Evolutionary conservation across 2,113 vertebrate species (phyloP).

Genomic region (Probosciger aterrimus): DNA sequence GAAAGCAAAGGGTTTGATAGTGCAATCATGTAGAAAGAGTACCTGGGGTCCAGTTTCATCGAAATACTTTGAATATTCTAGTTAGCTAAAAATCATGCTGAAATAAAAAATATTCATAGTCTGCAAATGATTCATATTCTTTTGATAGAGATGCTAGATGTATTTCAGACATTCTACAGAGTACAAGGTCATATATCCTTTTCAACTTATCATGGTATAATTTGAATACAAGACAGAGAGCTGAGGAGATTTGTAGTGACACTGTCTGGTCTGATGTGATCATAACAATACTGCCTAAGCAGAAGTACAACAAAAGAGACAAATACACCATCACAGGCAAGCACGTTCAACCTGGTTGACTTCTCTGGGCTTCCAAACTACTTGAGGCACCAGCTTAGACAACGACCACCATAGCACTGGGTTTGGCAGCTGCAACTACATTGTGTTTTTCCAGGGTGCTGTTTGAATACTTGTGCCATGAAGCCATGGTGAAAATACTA

Average conservation of each 20-base stretch:
- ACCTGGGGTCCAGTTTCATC: neutral
- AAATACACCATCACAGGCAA: neutral
- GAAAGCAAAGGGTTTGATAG: neutral
- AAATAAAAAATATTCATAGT: neutral
- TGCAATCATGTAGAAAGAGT: neutral
- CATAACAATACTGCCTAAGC: neutral
- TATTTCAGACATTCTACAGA: neutral
- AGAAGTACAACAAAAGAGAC: neutral
- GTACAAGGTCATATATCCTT: neutral
- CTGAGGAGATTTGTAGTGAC: neutral
- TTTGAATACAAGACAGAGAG: slow-evolving; percentile 6
- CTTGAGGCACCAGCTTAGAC: neutral
- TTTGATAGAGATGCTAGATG: neutral
- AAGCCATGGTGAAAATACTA: neutral
- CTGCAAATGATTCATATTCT: neutral
- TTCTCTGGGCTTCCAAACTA: neutral
- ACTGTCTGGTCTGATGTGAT: slow-evolving; percentile 7
- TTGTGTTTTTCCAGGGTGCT: neutral
- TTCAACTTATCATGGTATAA: slow-evolving; percentile 2
- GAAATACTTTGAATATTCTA: neutral
- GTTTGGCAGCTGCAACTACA: neutral
- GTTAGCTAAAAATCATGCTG: neutral
- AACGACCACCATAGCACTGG: neutral
- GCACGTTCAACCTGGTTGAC: neutral
- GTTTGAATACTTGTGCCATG: neutral